phyloP scores from a whole-genome alignment of 2,797 vertebrate genomes.

The Botia kubotai region DNA sequence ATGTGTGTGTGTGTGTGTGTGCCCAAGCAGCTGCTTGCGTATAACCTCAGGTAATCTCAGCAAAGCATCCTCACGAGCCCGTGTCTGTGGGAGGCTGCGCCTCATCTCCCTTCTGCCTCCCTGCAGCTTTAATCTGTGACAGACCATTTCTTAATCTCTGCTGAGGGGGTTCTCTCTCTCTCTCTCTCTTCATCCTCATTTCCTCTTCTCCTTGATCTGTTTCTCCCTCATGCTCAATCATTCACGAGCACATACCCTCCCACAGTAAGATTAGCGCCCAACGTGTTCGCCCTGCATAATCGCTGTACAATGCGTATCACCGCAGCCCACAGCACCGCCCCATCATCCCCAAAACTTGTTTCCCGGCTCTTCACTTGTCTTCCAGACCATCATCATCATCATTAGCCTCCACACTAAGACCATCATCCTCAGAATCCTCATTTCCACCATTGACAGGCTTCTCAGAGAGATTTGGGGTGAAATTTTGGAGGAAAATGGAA shows the following conservation, averaged over 20 bases:
- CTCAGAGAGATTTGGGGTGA: constrained; percentile 14
- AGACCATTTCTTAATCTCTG: constrained; percentile 88
- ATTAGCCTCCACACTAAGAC: constrained; percentile 22
- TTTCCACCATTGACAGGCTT: neutral
- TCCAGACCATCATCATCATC: constrained; percentile 35
- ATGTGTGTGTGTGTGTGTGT: too few species aligned
- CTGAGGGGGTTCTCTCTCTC: constrained; percentile 75
- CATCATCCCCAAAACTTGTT: constrained; percentile 12
- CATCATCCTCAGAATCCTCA: constrained; percentile 32
- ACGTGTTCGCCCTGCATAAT: constrained; percentile 83
- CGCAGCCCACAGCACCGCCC: constrained; percentile 65
- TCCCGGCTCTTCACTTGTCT: constrained; percentile 33
- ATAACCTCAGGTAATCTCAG: constrained; percentile 86
- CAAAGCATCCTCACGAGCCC: constrained; percentile 76
- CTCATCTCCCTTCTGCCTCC: constrained; percentile 81
- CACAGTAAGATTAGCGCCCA: constrained; percentile 83
- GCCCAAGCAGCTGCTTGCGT: constrained; percentile 76
- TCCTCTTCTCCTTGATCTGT: constrained; percentile 60
- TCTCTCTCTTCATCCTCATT: constrained; percentile 61
- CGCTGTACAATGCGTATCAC: constrained; percentile 75
- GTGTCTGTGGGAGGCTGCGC: constrained; percentile 83
- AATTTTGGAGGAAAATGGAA: constrained; percentile 47
- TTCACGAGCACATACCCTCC: constrained; percentile 83
- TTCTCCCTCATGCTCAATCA: constrained; percentile 74
- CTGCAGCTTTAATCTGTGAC: constrained; percentile 86